Percentiles rank a stretch among this genome's conserved stretches.
These are phyloP conservation scores for Apamea sordens DNA, from an alignment of 2,888 invertebrate genomes.

Conservation along the genomic window DNA sequence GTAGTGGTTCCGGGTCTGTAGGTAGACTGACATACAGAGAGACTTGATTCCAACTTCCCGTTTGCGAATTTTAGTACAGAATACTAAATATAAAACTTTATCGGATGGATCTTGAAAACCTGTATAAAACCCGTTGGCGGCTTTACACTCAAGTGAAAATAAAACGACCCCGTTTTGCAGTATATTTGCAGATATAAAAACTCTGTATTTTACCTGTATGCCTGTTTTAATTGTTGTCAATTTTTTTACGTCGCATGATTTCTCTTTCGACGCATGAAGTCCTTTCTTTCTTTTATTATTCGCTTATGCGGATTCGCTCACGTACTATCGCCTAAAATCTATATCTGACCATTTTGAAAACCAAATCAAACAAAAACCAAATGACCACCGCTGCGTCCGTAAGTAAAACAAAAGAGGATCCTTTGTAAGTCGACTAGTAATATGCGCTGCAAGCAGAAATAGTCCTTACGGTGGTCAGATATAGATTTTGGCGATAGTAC, in stretches of 20 bases:
- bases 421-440: too few species aligned
- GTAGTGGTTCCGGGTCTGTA: too few species aligned
- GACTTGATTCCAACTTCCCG: slow-evolving; percentile 15
- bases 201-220: neutral
- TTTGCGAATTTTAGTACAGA: slow-evolving; percentile 28
- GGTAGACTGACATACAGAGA: neutral
- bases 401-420: too few species aligned
- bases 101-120: slow-evolving; percentile 47
- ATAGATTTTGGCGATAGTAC: too few species aligned
- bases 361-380: too few species aligned
- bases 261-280: slow-evolving; percentile 27
- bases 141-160: slow-evolving; percentile 36
- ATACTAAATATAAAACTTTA: slow-evolving; percentile 49
- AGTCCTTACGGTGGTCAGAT: too few species aligned
- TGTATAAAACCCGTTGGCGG: slow-evolving; percentile 32
- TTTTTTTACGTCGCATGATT: slow-evolving; percentile 14
- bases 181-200: slow-evolving; percentile 20
- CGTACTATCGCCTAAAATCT: too few species aligned
- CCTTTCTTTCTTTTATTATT: neutral
- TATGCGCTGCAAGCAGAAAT: too few species aligned
- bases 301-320: neutral
- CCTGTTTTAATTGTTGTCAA: neutral
- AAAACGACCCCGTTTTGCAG: slow-evolving; percentile 27
- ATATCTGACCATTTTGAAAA: too few species aligned
- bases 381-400: too few species aligned